Base-by-base conservation (phyloP, 2,113 vertebrate species). In the Varanus komodoensis region DNA sequence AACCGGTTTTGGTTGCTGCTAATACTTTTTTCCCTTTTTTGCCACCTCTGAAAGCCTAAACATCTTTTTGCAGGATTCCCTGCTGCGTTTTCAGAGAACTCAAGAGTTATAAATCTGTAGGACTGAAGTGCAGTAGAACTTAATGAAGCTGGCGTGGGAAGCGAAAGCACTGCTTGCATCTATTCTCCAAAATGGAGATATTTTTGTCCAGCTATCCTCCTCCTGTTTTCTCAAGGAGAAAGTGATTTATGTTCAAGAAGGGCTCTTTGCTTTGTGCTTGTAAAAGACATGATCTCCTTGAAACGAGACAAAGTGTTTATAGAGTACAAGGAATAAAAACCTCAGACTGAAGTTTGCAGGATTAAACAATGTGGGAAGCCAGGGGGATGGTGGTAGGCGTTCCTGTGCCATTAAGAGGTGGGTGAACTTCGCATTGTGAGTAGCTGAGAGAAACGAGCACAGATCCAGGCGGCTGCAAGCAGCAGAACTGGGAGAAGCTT, bases 211-310 rank as follows among this genome's bases (percentile, higher is more conserved):
- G 34, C 79, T 61, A 34, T 44, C 69, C 23, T 44, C 50, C 34
- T 61, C 79, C 50, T 82, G 1, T 82, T 88, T 68, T 21, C 64
- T 71, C 67, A 54, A 71, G 78, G 32, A 82, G 77, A 88, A 88
- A 82, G 71, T 91, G 95, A 91, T 86, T 92, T 89, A 89, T 94
- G 93, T 90, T 91, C 87, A 83, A 12, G 64, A 44, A 27, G 32
- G 54, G 87, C 68, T 71, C 29, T 71, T 91, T 52, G 21, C 73
- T 57, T 54, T 92, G 68, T 78, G 82, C 87, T 91, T 87, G 71
- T 92, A 90, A 89, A 87, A 69, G 23, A 61, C 64, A 34, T 89
- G 82, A 91, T 87, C 82, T 95, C 79, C 90, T 44, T 87, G 73
- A 94, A 61, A 86, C 94, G 83, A 89, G 0, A 0, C 8, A 61